Evolutionary conservation across 2,888 invertebrate species (phyloP).

Genomic region (Psylliodes chrysocephalus): DNA sequence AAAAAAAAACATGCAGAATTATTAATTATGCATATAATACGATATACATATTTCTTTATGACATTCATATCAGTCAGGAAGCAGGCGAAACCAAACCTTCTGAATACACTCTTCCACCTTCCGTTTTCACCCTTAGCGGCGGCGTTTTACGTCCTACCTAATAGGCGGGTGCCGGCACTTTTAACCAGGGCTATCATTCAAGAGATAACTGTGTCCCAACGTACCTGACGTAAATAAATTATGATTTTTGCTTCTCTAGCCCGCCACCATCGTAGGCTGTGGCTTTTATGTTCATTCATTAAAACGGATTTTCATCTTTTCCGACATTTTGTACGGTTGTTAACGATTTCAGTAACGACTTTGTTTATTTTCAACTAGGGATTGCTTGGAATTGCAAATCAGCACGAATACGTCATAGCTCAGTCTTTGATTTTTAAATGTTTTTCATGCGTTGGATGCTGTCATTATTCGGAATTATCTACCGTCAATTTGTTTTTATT

Average conservation of each 20-base stretch:
- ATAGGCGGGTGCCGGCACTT: constrained; percentile 53
- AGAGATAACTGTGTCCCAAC: constrained; percentile 59
- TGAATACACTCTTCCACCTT: constrained; percentile 27
- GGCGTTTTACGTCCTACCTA: constrained; percentile 53
- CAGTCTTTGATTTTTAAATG: no score
- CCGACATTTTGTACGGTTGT: constrained; percentile 17
- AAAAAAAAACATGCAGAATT: no score
- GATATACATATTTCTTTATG: constrained; percentile 4
- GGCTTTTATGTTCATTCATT: constrained; percentile 34
- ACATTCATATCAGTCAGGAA: constrained; percentile 21
- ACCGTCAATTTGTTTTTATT: no score
- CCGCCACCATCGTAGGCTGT: constrained; percentile 33
- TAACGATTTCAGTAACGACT: constrained; percentile 20
- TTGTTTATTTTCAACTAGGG: constrained; percentile 18
- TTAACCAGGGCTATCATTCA: constrained; percentile 61
- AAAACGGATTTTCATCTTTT: constrained; percentile 29
- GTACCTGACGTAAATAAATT: constrained; percentile 60
- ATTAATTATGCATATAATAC: no score
- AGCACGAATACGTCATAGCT: no score
- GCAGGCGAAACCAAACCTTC: constrained; percentile 10
- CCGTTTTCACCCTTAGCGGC: constrained; percentile 33
- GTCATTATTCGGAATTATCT: no score
- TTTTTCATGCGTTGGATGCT: no score
- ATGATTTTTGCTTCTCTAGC: constrained; percentile 51
- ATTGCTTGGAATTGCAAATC: constrained; percentile 13